Evolutionary conservation across 37 sponge, comb jelly and placozoan genomes (phyloP).

Genomic region (Diacarnus erythraeanus): DNA sequence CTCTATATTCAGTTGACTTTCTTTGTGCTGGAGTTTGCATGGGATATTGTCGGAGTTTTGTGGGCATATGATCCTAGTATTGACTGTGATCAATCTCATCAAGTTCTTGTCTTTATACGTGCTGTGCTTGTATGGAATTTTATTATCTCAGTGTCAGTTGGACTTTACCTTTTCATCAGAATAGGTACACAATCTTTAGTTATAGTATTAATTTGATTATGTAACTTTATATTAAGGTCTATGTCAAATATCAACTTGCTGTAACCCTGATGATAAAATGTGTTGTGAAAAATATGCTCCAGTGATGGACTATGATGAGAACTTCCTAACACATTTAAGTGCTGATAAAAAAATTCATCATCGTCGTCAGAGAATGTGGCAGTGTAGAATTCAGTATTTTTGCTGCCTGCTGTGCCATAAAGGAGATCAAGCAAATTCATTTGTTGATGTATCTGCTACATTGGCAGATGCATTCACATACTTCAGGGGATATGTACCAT

Average conservation of each 20-base stretch:
- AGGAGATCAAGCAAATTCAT: constrained; percentile 19
- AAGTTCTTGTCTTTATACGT: constrained; percentile 23
- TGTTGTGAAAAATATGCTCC: constrained; percentile 25
- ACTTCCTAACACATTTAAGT: constrained; percentile 35
- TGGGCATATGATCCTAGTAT: constrained; percentile 69
- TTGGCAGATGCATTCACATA: constrained; percentile 40
- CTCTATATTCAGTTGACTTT: constrained; percentile 43
- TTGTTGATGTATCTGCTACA: constrained; percentile 41
- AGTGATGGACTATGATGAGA: constrained; percentile 13
- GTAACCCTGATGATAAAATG: constrained; percentile 28
- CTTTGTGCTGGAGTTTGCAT: constrained; percentile 47
- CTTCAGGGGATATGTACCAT: constrained; percentile 75
- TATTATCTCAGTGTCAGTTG: constrained; percentile 4
- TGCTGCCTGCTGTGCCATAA: constrained; percentile 31
- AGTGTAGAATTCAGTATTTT: constrained; percentile 58
- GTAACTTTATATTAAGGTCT: not conserved
- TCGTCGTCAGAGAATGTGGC: constrained; percentile 58
- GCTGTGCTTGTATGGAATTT: constrained; percentile 62
- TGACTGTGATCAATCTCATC: constrained; percentile 43
- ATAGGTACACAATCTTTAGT: constrained; percentile 22
- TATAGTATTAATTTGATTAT: not conserved
- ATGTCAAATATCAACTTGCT: constrained; percentile 16
- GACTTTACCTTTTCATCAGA: constrained; percentile 43
- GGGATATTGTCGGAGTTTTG: constrained; percentile 73
- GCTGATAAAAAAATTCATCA: constrained; percentile 33